Conservation (phyloP, 2,888 invertebrate species). For the Cantharis rufa region DNA sequence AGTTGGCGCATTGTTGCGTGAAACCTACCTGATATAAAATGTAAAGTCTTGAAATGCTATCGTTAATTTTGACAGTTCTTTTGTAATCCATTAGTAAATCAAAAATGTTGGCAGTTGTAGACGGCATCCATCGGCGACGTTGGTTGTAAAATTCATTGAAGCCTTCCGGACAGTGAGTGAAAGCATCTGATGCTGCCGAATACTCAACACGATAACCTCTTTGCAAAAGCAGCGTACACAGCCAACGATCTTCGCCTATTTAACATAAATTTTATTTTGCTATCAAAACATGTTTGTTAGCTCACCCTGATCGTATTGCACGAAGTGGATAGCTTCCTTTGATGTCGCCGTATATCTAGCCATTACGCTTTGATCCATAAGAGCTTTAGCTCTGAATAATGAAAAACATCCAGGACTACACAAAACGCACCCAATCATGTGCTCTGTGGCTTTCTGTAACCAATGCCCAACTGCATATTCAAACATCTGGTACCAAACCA, state of each 20-base stretch:
- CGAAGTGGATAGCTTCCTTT: constrained; percentile 79
- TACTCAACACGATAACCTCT: constrained; percentile 92
- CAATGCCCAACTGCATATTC: constrained; percentile 93
- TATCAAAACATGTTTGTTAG: background rate
- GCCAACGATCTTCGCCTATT: constrained; percentile 91
- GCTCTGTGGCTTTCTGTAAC: constrained; percentile 91
- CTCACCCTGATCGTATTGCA: constrained; percentile 87
- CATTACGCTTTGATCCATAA: constrained; percentile 92
- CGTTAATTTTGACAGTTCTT: constrained; percentile 79
- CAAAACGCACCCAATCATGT: constrained; percentile 86
- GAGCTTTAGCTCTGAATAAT: constrained; percentile 81
- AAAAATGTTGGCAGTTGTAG: constrained; percentile 92
- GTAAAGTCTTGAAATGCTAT: constrained; percentile 84
- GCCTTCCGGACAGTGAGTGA: constrained; percentile 91
- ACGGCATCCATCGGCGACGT: constrained; percentile 93
- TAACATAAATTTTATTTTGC: background rate
- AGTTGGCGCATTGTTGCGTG: constrained; percentile 7
- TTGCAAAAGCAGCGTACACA: constrained; percentile 89
- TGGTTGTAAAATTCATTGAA: constrained; percentile 95
- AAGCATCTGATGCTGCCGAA: constrained; percentile 93
- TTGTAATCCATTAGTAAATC: constrained; percentile 82
- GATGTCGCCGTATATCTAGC: constrained; percentile 82
- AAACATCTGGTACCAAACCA: constrained; percentile 66
- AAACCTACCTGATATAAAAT: constrained; percentile 69
- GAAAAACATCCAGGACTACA: constrained; percentile 94